Base-by-base conservation (phyloP, 2,888 invertebrate species). In the Drosophila vallismaia region DNA sequence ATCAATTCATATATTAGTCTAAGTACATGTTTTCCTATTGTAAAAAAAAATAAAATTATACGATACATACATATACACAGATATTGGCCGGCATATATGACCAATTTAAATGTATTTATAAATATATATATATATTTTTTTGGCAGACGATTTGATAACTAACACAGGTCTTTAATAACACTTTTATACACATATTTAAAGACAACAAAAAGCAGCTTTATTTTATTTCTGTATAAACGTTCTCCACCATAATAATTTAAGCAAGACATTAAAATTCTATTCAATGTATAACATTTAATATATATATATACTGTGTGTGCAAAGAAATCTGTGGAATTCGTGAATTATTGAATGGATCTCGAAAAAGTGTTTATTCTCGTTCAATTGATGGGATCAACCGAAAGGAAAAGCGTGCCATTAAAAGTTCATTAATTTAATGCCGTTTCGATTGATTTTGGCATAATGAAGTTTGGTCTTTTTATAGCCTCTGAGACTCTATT, bases 1-100 rank as follows among this genome's bases (percentile, higher is more conserved):
- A 63, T 63, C 68, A 63, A 63, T 62, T 62, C 60, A 63, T 67
- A 63, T 62, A 45, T 12, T 36, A 52, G 29, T 36, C 12, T 67
- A 67, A 63, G 63, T 52, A 67, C 31, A 52, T 44, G 68, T 63
- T 63, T 67, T 63, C 63, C 63, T 44, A 63, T n/a, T 62, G 60
- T 62, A 62, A 62, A 60, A 64, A 62, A 26, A 40, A 24, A 48
- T 31, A 14, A 19, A 19, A 19, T 19, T 19, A 19, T 19, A 19
- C 19, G 19, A 19, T 31, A 62, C 42, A 59, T 48, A n/a, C n/a
- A 58, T 40, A 46, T 24, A 42, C 40, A 42, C 19, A 19, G 19
- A 19, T 4, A 48, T 24, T 54, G 38, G 64, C 46, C 45, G 62
- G 63, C 59, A 38, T 31, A 38, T 46, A 38, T 9, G 60, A 60